Percentiles rank a stretch among this genome's conserved stretches.
These are phyloP conservation scores for Mormyrops attenuatus DNA, from an alignment of 2,797 vertebrate species.

Conservation along the genomic window DNA sequence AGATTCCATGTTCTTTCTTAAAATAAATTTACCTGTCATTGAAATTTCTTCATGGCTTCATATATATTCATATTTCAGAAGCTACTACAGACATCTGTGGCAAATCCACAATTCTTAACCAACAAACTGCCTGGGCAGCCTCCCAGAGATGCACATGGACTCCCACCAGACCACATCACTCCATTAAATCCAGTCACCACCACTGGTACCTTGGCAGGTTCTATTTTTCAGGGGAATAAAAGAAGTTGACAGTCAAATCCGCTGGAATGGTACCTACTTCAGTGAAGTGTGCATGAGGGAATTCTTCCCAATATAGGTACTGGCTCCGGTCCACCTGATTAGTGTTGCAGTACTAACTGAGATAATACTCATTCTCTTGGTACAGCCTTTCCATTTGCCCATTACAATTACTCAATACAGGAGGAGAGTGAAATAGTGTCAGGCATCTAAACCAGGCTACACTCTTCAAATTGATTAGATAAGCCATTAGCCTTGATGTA, in stretches of 20 bases:
- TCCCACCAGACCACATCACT: neutral
- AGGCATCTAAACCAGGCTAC: neutral
- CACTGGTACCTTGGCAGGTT: neutral
- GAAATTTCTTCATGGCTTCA: neutral
- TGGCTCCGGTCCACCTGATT: neutral
- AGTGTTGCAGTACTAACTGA: neutral
- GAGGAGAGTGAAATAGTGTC: neutral
- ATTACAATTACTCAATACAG: neutral
- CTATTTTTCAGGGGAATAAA: neutral
- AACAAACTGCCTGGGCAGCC: neutral
- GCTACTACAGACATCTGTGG: neutral
- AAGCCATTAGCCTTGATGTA: neutral
- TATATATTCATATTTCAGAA: neutral
- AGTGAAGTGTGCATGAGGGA: neutral
- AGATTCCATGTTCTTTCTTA: neutral
- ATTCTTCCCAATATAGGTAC: neutral
- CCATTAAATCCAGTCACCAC: neutral
- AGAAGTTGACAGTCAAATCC: neutral
- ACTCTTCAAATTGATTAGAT: neutral
- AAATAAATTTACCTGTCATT: neutral
- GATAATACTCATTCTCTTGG: neutral
- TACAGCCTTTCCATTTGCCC: neutral
- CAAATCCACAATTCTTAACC: neutral
- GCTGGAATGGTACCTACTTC: neutral
- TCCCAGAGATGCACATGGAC: neutral